phyloP scores from a whole-genome alignment of 2,797 vertebrate species.

The Carapus acus region DNA sequence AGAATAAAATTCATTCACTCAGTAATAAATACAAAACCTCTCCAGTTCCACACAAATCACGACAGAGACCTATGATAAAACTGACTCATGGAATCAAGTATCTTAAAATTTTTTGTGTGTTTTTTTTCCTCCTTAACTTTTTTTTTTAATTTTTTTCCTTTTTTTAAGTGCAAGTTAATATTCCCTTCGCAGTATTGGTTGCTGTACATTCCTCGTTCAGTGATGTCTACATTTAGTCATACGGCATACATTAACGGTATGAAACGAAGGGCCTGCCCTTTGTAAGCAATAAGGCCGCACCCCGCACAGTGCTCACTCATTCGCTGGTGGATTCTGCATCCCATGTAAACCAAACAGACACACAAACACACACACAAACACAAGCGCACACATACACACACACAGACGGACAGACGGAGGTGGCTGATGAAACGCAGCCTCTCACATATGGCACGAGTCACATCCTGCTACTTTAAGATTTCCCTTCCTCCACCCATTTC shows the following conservation, averaged over 20 bases:
- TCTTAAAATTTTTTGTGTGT: constrained; percentile 84
- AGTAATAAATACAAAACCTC: constrained; percentile 99
- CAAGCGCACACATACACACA: constrained; percentile 30
- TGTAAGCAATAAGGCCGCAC: constrained; percentile 90
- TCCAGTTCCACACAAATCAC: constrained; percentile 95
- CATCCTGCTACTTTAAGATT: constrained; percentile 65
- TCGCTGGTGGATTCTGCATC: constrained; percentile 97
- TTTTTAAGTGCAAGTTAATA: constrained; percentile 99
- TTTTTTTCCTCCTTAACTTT: constrained; percentile 41
- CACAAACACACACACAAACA: constrained; percentile 45
- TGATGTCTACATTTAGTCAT: constrained; percentile 96
- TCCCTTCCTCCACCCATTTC: constrained; percentile 47
- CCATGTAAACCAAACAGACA: constrained; percentile 60
- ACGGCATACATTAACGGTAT: constrained; percentile 72
- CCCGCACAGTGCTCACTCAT: constrained; percentile 94
- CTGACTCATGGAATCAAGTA: constrained; percentile 99
- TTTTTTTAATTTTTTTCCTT: too few relatives aligned
- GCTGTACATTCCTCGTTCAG: constrained; percentile 99
- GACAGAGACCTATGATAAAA: constrained; percentile 95
- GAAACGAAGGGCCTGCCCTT: constrained; percentile 94
- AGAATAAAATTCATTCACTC: constrained; percentile 94
- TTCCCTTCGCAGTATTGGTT: constrained; percentile 98
- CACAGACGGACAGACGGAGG: constrained; percentile 51
- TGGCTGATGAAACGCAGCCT: constrained; percentile 57
- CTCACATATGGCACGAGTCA: constrained; percentile 72